Percentiles rank a stretch among this genome's conserved stretches.
phyloP scores from a whole-genome alignment of 1,140 invertebrate genomes.

The Panagrolaimus sp. region DNA sequence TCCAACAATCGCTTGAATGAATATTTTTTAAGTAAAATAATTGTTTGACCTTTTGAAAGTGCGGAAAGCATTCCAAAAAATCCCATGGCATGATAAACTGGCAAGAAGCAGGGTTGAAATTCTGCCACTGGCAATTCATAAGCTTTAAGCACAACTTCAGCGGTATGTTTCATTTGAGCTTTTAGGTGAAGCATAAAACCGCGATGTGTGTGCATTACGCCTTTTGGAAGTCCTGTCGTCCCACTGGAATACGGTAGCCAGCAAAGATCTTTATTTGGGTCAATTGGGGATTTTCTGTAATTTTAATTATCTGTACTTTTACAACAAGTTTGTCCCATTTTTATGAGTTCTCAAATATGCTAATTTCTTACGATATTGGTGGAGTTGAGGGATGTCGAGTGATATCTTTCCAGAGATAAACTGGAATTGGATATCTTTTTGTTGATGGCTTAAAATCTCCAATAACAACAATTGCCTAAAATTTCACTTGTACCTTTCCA shows the following conservation, averaged over 20 bases:
- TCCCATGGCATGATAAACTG: slow-evolving; percentile 80
- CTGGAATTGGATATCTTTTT: too few species aligned
- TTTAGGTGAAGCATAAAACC: not conserved
- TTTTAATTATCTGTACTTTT: too few species aligned
- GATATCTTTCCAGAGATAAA: too few species aligned
- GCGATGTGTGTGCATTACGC: slow-evolving; percentile 5
- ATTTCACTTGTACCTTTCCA: too few species aligned
- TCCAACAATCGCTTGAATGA: slow-evolving; percentile 68
- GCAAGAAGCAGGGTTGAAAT: slow-evolving; percentile 65
- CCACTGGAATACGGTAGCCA: slow-evolving; percentile 9
- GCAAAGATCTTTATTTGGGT: not conserved
- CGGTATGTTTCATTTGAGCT: not conserved
- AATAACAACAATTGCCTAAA: too few species aligned
- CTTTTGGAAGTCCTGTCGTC: slow-evolving; percentile 14
- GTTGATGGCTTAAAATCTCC: too few species aligned
- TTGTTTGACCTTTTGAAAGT: slow-evolving; percentile 66
- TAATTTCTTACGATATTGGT: too few species aligned
- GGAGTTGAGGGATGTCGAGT: too few species aligned
- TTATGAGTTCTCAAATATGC: too few species aligned
- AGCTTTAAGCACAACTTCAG: not conserved
- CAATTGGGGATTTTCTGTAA: not conserved
- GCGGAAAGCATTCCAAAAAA: slow-evolving; percentile 61
- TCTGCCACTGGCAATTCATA: not conserved
- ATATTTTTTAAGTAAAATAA: slow-evolving; percentile 73
- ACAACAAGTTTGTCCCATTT: too few species aligned